phyloP scores from a whole-genome alignment of 2,888 invertebrate species.

The Stomorhina lunata region DNA sequence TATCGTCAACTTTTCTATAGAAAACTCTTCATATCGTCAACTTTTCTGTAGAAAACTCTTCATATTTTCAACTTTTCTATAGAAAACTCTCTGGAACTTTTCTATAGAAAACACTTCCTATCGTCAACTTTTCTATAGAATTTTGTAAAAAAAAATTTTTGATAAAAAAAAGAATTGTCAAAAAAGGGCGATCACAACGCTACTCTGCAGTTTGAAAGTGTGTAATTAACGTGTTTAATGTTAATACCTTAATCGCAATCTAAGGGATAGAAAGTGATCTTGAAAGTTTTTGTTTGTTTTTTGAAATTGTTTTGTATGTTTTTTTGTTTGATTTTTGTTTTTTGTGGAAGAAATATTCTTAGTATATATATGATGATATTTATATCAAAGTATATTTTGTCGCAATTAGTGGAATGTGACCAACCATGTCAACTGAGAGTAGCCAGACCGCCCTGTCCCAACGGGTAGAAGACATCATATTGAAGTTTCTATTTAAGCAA shows the following conservation, averaged over 20 bases:
- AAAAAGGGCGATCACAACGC: conserved; percentile 62
- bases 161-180: neutral
- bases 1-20: too few species aligned
- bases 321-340: conserved; percentile 60
- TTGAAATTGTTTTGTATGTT: conserved; percentile 38
- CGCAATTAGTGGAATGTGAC: conserved; percentile 67
- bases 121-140: too few species aligned
- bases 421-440: conserved; percentile 70
- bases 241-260: conserved; percentile 55
- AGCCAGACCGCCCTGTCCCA: conserved; percentile 66
- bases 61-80: too few species aligned
- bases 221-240: neutral
- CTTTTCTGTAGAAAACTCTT: too few species aligned
- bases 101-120: too few species aligned
- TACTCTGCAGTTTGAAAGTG: conserved; percentile 59
- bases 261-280: conserved; percentile 60
- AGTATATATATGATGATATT: conserved; percentile 49
- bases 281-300: conserved; percentile 55
- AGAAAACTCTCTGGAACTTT: too few species aligned
- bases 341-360: conserved; percentile 56
- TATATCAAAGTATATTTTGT: conserved; percentile 68
- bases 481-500: conserved; percentile 21
- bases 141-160: neutral
- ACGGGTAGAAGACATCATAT: neutral
- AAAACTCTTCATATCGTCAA: too few species aligned